Evolutionary conservation across 2,113 vertebrate genomes (phyloP), one percentile per base, ranked within the genome.

Genomic region (Osmerus eperlanus): DNA sequence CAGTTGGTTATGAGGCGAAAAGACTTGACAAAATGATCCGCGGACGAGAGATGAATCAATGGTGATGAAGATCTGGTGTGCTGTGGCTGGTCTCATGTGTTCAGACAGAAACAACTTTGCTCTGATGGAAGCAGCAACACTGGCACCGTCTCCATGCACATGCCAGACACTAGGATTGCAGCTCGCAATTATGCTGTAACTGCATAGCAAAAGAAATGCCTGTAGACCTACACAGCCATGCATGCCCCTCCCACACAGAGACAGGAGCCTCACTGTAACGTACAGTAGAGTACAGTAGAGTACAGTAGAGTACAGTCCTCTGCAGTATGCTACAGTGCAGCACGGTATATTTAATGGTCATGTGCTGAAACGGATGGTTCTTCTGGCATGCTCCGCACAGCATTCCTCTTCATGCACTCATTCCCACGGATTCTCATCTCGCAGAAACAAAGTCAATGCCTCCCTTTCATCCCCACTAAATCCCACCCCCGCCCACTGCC

Each of bases 381-480:
- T 78, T 74, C 71, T 81, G 72, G 47, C 68, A 51, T 41, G 63
- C 67, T 80, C 83, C 74, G 81, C 75, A 23, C 76, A 81, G 71
- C 63, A 73, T 85, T 89, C 81, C 69, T 64, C 16, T 21, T 14
- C 62, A 63, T 15, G 72, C 79, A 73, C 74, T 70, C 81, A 81
- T 83, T 81, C 65, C 74, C 58, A 73, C 69, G 71, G 66, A 64
- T 78, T 72, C 21, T 32, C 41, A 61, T 63, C 71, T 56, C 68
- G 79, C 81, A 70, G 65, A 81, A 65, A 21, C 75, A 64, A 55
- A 79, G 77, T 80, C 80, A 72, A 67, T 53, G 77, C 71, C 74
- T 12, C 25, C 82, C 75, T 84, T 81, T 63, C 78, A 77, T 83
- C 72, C 73, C 76, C 81, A 84, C 87, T 82, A 88, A 85, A 58